phyloP scores from a whole-genome alignment of 2,797 vertebrate species.

The Acanthiza pusilla region DNA sequence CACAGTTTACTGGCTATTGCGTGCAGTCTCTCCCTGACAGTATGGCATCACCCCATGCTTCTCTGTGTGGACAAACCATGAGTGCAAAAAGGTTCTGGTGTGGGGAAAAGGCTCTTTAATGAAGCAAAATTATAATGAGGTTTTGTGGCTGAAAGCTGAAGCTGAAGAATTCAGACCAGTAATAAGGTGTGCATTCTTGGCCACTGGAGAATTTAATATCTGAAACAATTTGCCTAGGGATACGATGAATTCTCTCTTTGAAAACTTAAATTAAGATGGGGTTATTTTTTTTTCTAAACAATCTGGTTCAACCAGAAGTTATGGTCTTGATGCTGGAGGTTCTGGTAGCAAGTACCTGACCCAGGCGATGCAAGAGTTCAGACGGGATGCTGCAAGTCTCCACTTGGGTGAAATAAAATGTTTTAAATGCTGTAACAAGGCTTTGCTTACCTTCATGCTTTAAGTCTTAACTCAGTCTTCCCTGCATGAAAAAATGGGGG shows the following conservation, averaged over 20 bases:
- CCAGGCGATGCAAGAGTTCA: neutral
- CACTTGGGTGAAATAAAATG: neutral
- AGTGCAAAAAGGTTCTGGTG: neutral
- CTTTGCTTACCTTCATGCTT: neutral
- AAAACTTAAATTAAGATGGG: constrained; percentile 47
- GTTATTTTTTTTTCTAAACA: constrained; percentile 14
- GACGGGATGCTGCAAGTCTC: neutral
- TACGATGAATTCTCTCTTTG: constrained; percentile 45
- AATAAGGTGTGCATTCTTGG: constrained; percentile 62
- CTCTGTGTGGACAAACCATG: neutral
- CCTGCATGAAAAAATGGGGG: neutral
- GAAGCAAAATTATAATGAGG: constrained; percentile 23
- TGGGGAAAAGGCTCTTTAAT: neutral
- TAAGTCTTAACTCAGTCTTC: neutral
- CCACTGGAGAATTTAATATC: constrained; percentile 61
- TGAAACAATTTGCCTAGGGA: constrained; percentile 63
- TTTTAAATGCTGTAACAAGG: neutral
- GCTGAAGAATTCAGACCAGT: constrained; percentile 48
- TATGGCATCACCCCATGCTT: fast-evolving
- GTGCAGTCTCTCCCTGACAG: neutral
- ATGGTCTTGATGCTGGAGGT: constrained; percentile 21
- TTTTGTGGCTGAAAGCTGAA: constrained; percentile 34
- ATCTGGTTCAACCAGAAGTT: constrained; percentile 58
- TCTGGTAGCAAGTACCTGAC: neutral
- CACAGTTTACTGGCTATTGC: neutral